phyloP scores from a whole-genome alignment of 1,140 invertebrate genomes.

The Microplitis demolitor region DNA sequence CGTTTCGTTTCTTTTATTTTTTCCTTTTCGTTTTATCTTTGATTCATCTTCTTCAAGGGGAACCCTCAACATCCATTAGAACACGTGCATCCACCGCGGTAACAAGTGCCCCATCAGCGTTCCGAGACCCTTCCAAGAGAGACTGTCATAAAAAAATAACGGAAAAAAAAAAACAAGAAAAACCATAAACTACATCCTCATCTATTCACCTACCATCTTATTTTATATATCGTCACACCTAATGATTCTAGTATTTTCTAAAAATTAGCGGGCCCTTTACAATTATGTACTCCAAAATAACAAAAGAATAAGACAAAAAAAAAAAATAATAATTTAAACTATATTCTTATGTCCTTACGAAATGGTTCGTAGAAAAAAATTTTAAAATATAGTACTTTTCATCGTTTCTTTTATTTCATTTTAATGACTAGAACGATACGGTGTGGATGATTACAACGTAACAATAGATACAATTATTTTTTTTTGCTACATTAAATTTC shows the following conservation, averaged over 20 bases:
- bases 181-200: slow-evolving; percentile 11
- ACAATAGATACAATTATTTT: slow-evolving; percentile 3
- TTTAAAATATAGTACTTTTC: slow-evolving; percentile 31
- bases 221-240: slow-evolving; percentile 21
- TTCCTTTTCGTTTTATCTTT: slow-evolving; percentile 13
- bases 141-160: slow-evolving; percentile 27
- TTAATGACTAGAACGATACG: not conserved
- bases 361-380: slow-evolving; percentile 34
- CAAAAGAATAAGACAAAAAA: slow-evolving; percentile 2
- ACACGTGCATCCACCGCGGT: slow-evolving; percentile 48
- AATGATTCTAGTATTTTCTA: slow-evolving; percentile 29
- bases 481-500: too few species aligned
- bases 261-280: slow-evolving; percentile 31
- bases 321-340: slow-evolving; percentile 16
- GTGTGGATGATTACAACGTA: too few species aligned
- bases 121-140: slow-evolving; percentile 16
- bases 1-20: slow-evolving; percentile 21
- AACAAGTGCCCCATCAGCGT: slow-evolving; percentile 50
- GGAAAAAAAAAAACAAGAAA: slow-evolving; percentile 22
- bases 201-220: slow-evolving; percentile 14
- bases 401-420: slow-evolving; percentile 6
- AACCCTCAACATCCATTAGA: slow-evolving; percentile 43
- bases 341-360: slow-evolving; percentile 37
- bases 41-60: slow-evolving; percentile 21
- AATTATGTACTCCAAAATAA: not conserved